Evolutionary conservation across 2,888 invertebrate genomes (phyloP).

Genomic region (Cantharis rustica): DNA sequence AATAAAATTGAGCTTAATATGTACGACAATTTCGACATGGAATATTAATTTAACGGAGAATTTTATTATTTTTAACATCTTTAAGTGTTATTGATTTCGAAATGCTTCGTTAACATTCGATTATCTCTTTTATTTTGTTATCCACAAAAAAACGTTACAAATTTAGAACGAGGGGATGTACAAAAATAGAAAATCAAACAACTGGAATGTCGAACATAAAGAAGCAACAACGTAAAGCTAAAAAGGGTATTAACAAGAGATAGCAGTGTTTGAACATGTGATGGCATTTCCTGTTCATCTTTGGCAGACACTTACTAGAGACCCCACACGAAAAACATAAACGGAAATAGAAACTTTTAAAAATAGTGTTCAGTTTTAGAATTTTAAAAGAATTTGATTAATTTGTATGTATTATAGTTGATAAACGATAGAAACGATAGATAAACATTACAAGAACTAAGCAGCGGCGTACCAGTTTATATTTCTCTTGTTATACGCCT

Average conservation of each 20-base stretch:
- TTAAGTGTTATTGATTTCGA: neutral
- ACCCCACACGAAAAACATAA: slow-evolving; percentile 12
- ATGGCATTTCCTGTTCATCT: slow-evolving; percentile 34
- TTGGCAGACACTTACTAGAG: slow-evolving; percentile 1
- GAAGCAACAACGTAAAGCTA: neutral
- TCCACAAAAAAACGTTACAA: neutral
- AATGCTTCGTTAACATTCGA: neutral
- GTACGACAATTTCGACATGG: neutral
- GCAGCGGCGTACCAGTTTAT: neutral
- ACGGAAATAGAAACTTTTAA: slow-evolving; percentile 1
- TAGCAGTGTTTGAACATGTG: slow-evolving; percentile 27
- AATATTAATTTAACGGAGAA: neutral
- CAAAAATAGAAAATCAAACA: neutral
- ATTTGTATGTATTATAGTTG: neutral
- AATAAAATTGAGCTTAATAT: neutral
- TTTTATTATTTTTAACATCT: neutral
- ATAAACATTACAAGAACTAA: neutral
- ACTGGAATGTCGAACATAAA: neutral
- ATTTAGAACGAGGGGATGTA: neutral
- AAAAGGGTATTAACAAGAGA: slow-evolving; percentile 5
- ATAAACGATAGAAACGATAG: neutral
- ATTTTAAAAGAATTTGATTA: neutral
- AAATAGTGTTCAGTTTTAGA: neutral
- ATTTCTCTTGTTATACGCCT: neutral
- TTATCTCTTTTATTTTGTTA: neutral